Evolutionary conservation across 1,140 invertebrate species (phyloP), one percentile per base, ranked within the genome.

Genomic region (Neuroterus valhalla): DNA sequence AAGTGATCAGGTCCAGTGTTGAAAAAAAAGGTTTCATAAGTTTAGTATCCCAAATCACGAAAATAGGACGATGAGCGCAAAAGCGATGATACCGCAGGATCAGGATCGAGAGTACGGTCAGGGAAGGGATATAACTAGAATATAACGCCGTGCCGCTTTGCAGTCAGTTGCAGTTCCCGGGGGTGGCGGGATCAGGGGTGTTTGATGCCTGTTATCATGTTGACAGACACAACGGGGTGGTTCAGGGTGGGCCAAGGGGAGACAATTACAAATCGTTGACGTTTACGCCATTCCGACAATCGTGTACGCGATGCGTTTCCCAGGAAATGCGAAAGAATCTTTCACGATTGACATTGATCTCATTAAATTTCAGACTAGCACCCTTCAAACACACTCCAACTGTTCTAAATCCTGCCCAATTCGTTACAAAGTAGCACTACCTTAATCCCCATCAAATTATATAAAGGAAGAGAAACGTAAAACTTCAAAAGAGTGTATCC

Each of bases 181-280:
- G 82, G 77, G 74, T 50, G 48, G 77, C 78, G 76, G 75, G 73
- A 74, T 76, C 55, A 78, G 85, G 86, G 86, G 84, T 89, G 86
- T 88, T 89, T 89, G 87, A 88, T 88, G 83, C 86, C 84, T 82
- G 87, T 87, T 88, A 88, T 89, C 88, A 89, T 88, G 88, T 88
- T 88, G 87, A 88, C 87, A 88, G 87, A 89, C 87, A 85, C 84
- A 86, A 84, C 86, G 78, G 83, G 84, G 81, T 84, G 82, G 78
- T 79, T 74, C 78, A 71, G 78, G 81, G 81, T 81, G 75, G 66
- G 78, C 80, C 82, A 80, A 83, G 82, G 85, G 81, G 81, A 85
- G 87, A 88, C 88, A 88, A 89, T 88, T 88, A 89, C 86, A 89
- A 89, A 89, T 89, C 85, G 87, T 88, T 86, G 86, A 89, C 87